Evolutionary conservation across 2,113 vertebrate genomes (phyloP).

Genomic region (Falco punctatus): DNA sequence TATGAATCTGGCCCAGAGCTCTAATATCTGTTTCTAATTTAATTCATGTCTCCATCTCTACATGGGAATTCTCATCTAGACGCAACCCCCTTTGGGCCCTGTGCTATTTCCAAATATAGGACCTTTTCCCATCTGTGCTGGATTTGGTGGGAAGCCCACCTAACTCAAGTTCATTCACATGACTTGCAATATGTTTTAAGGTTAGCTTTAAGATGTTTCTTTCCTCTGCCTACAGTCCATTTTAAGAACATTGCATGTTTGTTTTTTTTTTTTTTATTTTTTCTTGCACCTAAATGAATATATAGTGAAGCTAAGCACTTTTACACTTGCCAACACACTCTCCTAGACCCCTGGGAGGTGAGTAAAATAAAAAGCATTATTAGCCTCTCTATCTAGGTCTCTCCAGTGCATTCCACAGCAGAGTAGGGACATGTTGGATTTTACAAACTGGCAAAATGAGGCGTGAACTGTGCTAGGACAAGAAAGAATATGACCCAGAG

Average conservation of each 20-base stretch:
- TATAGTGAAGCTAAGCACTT: conserved; percentile 30
- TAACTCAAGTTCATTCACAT: conserved; percentile 2
- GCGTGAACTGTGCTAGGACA: background rate
- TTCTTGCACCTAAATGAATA: conserved; percentile 40
- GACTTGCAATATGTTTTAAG: background rate
- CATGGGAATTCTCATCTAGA: conserved; percentile 54
- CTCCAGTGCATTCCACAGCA: background rate
- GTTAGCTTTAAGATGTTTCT: background rate
- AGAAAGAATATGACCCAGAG: background rate
- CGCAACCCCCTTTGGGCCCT: conserved; percentile 46
- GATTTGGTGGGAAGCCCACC: conserved; percentile 26
- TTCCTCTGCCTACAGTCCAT: background rate
- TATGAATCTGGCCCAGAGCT: conserved; percentile 39
- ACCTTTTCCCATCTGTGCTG: conserved; percentile 15
- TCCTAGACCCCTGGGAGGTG: background rate
- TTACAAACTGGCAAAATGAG: background rate
- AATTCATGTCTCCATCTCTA: conserved; percentile 38
- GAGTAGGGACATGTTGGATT: background rate
- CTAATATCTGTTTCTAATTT: conserved; percentile 66
- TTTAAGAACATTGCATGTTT: background rate
- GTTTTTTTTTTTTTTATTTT: background rate
- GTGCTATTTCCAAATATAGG: conserved; percentile 74
- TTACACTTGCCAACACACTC: conserved; percentile 19
- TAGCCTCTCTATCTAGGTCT: conserved; percentile 19
- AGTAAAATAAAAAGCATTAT: conserved; percentile 7